A percentile compares a stretch with the other conserved stretches of the same genome.
phyloP scores from a whole-genome alignment of 2,113 vertebrate genomes.

The Dascyllus trimaculatus region DNA sequence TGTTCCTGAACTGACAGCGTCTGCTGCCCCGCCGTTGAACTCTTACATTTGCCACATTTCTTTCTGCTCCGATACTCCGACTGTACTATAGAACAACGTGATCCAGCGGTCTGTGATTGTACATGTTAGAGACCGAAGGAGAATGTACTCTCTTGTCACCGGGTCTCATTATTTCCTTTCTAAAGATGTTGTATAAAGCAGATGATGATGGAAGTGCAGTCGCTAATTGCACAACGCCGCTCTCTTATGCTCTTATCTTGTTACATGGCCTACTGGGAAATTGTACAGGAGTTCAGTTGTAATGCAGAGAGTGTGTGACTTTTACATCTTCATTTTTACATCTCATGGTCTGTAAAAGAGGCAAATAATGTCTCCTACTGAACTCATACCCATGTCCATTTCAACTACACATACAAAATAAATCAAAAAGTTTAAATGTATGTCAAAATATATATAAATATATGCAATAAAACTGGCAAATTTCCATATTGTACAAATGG shows the following conservation, averaged over 20 bases:
- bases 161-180: slow-evolving; percentile 27
- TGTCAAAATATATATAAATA: background rate
- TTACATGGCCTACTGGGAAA: slow-evolving; percentile 19
- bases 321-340: background rate
- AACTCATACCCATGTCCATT: background rate
- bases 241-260: slow-evolving; percentile 32
- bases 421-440: background rate
- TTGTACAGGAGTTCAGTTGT: slow-evolving; percentile 15
- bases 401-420: background rate
- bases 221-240: slow-evolving; percentile 45
- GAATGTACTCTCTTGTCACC: background rate
- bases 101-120: slow-evolving; percentile 39
- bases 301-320: background rate
- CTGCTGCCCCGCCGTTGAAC: slow-evolving; percentile 37
- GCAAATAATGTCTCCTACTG: too few species aligned
- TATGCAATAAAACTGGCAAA: too few species aligned
- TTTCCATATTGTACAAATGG: too few species aligned
- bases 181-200: slow-evolving; percentile 17
- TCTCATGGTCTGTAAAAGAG: background rate
- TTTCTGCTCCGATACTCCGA: slow-evolving; percentile 5
- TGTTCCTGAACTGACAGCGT: slow-evolving; percentile 31
- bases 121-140: slow-evolving; percentile 22
- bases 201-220: slow-evolving; percentile 22
- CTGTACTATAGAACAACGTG: slow-evolving; percentile 12
- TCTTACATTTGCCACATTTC: slow-evolving; percentile 33